These are phyloP conservation scores for Mallateleia sp. DNA, from an alignment of 2,888 invertebrate genomes.

Conservation along the genomic window DNA sequence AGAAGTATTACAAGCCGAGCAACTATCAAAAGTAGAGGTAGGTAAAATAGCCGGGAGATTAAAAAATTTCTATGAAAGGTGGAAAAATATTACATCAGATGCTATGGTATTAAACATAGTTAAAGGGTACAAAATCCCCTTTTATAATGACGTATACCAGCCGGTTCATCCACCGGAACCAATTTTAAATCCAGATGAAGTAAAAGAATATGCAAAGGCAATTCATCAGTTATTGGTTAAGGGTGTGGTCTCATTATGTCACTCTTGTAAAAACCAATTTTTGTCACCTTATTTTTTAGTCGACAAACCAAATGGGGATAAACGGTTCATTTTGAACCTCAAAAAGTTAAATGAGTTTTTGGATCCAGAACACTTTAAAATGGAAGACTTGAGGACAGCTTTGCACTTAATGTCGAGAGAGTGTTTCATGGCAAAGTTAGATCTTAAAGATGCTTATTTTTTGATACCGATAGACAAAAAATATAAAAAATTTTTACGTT, in stretches of 20 bases:
- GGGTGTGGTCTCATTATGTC: neutral
- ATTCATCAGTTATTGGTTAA: neutral
- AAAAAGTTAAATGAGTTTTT: conserved; percentile 16
- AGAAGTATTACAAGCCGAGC: neutral
- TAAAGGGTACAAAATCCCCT: conserved; percentile 11
- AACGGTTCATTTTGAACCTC: conserved; percentile 3
- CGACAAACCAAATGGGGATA: conserved; percentile 6
- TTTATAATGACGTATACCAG: neutral
- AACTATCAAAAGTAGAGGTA: neutral
- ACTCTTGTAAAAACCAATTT: neutral
- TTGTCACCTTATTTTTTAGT: conserved; percentile 5
- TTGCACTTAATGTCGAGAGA: neutral
- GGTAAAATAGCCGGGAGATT: conserved; percentile 21
- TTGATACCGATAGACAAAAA: neutral
- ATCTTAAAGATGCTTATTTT: neutral
- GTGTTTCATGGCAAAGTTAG: neutral
- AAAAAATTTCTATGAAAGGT: conserved; percentile 3
- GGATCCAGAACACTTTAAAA: conserved; percentile 4
- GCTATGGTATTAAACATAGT: neutral
- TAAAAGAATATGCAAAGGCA: neutral
- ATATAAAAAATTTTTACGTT: conserved; percentile 19
- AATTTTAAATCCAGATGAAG: neutral
- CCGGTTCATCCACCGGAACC: neutral
- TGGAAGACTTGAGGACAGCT: neutral
- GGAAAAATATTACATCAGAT: neutral